Conservation (phyloP, 2,113 vertebrate genomes). For the Chaetura pelagica region DNA sequence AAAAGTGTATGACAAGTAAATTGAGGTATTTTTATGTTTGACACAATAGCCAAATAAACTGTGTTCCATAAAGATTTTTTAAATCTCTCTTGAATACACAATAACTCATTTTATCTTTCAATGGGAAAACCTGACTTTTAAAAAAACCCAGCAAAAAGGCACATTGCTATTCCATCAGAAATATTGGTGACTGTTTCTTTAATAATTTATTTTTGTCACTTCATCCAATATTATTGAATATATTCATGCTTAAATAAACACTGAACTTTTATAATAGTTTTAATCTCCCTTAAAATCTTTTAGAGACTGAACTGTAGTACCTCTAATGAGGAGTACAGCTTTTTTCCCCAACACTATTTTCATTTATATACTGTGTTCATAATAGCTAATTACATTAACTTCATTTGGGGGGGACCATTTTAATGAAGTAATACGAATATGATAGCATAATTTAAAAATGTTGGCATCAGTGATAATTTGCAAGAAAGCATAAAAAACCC, state of each 20-base stretch:
- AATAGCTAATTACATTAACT: conserved; percentile 67
- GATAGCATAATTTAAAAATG: not conserved
- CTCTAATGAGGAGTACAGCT: conserved; percentile 1
- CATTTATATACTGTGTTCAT: conserved; percentile 63
- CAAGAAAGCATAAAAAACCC: not conserved
- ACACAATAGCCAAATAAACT: not conserved
- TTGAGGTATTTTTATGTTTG: not conserved
- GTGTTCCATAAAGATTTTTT: not conserved
- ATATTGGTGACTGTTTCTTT: not conserved
- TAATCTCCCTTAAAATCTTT: not conserved
- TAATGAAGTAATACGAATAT: not conserved
- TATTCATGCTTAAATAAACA: conserved; percentile 28
- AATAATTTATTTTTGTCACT: conserved; percentile 8
- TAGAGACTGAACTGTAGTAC: not conserved
- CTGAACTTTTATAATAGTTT: not conserved
- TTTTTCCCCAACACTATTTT: conserved; percentile 34
- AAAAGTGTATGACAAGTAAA: not conserved
- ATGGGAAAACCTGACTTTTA: not conserved
- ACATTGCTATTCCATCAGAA: not conserved
- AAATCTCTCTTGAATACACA: not conserved
- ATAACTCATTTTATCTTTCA: not conserved
- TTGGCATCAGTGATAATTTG: not conserved
- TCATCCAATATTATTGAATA: not conserved
- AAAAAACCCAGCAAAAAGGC: not conserved
- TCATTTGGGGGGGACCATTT: not conserved